Evolutionary conservation across 2,888 invertebrate species (phyloP), one percentile per base, ranked within the genome.

Genomic region (Agriotes lineatus): DNA sequence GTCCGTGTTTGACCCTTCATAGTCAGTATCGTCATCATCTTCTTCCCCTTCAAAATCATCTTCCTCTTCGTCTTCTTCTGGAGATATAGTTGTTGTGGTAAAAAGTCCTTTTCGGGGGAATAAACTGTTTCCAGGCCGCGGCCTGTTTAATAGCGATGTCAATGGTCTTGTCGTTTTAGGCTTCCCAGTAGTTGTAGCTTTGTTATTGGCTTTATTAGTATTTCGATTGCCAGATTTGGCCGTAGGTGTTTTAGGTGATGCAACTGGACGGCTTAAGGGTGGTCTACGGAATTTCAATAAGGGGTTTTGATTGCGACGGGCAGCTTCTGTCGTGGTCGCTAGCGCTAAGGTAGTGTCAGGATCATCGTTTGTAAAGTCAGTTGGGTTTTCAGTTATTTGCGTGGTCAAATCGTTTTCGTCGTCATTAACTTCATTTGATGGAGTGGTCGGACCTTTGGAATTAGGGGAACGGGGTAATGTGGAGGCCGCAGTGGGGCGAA

Each of bases 21-120:
- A 86, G 70, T 87, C 87, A 69, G 90, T 89, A 65, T 89, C 89
- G 59, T 85, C 87, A 16, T 87, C 85, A 75, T 89, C 87, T 61
- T 85, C 85, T 71, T 88, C 88, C 39, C 86, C 85, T 74, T 86
- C 84, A 72, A 85, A 85, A 78, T 87, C 87, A 76, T 87, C 87
- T 77, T 87, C 87, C 48, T 86, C 87, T 75, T 88, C 87, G 18
- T 87, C 87, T 48, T 84, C 82, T 59, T 84, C 85, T n/a, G n/a
- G n/a, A 9, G 82, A 80, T 71, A 84, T 76, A 83, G 86, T 78
- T 2, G 87, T 87, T 33, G 85, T 86, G 10, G 88, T 91, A 58
- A 93, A 90, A 6, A 94, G 82, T 42, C 91, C 90, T 78, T 93
- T 88, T 75, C 90, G 89, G 2, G 93, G 94, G 80, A 93, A 94